Base-by-base conservation (phyloP, 2,113 vertebrate genomes). In the Aythya baeri region DNA sequence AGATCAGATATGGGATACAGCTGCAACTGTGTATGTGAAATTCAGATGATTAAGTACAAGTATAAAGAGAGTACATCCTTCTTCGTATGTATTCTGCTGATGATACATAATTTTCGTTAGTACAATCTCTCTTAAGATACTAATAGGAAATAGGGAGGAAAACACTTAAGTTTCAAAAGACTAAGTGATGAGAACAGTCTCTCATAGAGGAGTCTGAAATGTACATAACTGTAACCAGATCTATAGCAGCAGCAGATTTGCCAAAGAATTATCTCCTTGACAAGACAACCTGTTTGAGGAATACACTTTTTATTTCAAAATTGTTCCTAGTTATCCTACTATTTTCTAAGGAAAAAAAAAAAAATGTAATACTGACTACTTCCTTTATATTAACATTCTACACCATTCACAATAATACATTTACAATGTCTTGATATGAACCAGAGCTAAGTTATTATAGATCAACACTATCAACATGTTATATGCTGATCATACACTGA, bases 1-100 rank as follows among this genome's bases (percentile, higher is more conserved):
- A 89, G 58, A 91, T 93, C 63, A 83, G 67, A 88, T 95, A 80
- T 93, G 61, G 36, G 36, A 87, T 59, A 77, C 32, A 21, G 9
- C 38, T 92, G 68, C 43, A 68, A 91, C 55, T 4, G 1, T 13
- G 14, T 62, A 89, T 31, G 52, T 49, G 66, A 87, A 85, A 81
- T 82, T 87, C 71, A 72, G 57, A 38, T 29, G n/a, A 29, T 36
- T 65, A 50, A 79, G 80, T 87, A 86, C 31, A 84, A 52, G 6
- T 8, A 5, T 27, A 72, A 86, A 59, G 32, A 83, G 41, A 86
- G n/a, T 14, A 73, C 50, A 13, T 63, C 46, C 32, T 82, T 20
- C 36, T 71, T 67, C 83, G 31, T 66, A 80, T 74, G 32, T 23
- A 59, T 87, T 88, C 29, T 62, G 43, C n/a, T 36, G 68, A 16